Percentiles rank a stretch among this genome's conserved stretches.
These are phyloP conservation scores for Pachypanchax playfairii DNA, from an alignment of 2,113 vertebrate genomes.

Conservation along the genomic window DNA sequence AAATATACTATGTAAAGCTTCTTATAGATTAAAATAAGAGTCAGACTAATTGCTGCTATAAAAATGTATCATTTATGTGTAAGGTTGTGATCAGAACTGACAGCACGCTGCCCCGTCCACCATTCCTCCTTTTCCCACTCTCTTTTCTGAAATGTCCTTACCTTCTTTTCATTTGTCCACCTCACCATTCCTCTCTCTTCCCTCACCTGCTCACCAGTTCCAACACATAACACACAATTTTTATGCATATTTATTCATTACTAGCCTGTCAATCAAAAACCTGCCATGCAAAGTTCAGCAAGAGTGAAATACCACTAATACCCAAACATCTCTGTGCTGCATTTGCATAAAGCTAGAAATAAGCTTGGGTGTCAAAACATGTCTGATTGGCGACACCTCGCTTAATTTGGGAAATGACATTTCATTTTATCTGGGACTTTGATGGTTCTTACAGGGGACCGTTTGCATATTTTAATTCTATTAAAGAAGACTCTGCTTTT, in stretches of 20 bases:
- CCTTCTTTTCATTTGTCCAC: conserved; percentile 16
- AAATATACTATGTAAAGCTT: no score
- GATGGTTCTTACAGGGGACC: conserved; percentile 16
- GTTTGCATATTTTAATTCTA: conserved; percentile 13
- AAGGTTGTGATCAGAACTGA: neutral
- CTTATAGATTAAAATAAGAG: no score
- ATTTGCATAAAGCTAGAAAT: conserved; percentile 62
- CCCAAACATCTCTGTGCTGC: conserved; percentile 37
- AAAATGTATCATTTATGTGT: neutral
- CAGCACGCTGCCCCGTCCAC: neutral
- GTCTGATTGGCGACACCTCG: conserved; percentile 48
- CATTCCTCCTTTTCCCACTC: neutral
- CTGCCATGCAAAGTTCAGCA: conserved; percentile 59
- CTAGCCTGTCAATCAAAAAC: conserved; percentile 61
- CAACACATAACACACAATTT: conserved; percentile 32
- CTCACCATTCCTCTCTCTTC: conserved; percentile 1
- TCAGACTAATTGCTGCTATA: no score
- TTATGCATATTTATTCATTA: conserved; percentile 73
- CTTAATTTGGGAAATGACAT: conserved; percentile 48
- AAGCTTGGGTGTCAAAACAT: conserved; percentile 47
- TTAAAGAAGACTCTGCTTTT: conserved; percentile 10
- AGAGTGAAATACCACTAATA: conserved; percentile 59
- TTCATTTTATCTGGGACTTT: conserved; percentile 41
- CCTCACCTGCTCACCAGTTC: conserved; percentile 37
- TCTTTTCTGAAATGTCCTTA: conserved; percentile 2